Percentiles rank a stretch among this genome's conserved stretches.
phyloP scores from a whole-genome alignment of 2,888 invertebrate species.

The Tetramorium bicarinatum region DNA sequence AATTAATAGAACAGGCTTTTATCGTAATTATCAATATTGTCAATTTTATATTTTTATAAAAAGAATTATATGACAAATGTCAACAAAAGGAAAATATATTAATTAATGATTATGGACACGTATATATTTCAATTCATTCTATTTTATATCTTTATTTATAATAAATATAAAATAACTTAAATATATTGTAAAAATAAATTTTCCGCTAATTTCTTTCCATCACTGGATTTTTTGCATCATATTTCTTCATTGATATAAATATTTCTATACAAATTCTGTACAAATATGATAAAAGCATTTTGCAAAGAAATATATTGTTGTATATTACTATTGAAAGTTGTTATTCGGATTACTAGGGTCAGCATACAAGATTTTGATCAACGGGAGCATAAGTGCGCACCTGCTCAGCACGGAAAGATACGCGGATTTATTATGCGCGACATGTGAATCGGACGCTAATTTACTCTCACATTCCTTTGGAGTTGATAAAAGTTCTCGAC shows the following conservation, averaged over 20 bases:
- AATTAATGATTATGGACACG: background rate
- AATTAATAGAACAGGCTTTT: background rate
- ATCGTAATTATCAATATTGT: background rate
- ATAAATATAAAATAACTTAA: background rate
- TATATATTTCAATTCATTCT: background rate
- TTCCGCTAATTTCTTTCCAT: background rate
- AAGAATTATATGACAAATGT: background rate
- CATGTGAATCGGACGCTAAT: conserved; percentile 28
- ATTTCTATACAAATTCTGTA: too few species aligned
- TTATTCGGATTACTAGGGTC: background rate
- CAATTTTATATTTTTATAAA: background rate
- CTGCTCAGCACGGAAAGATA: conserved; percentile 21
- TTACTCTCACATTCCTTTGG: conserved; percentile 5
- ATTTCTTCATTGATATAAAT: background rate
- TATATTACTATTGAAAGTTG: background rate
- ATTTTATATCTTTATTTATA: background rate
- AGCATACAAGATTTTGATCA: background rate
- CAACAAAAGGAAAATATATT: background rate
- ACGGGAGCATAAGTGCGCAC: background rate
- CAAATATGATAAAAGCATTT: background rate
- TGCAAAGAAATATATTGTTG: background rate
- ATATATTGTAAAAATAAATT: background rate
- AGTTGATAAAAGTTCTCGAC: conserved; percentile 25
- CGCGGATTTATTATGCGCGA: background rate
- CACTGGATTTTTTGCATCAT: background rate